phyloP scores from a whole-genome alignment of 2,797 vertebrate species.

The Esox masquinongy region DNA sequence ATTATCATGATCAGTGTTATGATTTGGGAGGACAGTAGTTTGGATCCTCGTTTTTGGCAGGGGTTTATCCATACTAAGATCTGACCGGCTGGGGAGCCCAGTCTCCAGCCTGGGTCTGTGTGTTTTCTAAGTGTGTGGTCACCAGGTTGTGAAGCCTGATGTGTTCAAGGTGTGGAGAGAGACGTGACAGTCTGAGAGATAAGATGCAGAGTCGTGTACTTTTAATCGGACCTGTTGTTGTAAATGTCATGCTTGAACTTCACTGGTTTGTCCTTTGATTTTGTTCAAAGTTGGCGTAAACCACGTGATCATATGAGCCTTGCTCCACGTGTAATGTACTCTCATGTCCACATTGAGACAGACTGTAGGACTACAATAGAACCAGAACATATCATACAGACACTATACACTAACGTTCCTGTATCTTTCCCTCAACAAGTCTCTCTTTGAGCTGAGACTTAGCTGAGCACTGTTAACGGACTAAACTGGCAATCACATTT shows the following conservation, averaged over 20 bases:
- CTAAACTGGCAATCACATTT: constrained; percentile 65
- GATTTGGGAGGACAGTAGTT: not conserved
- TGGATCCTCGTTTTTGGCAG: not conserved
- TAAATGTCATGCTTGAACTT: not conserved
- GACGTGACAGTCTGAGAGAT: constrained; percentile 7
- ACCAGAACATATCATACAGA: not conserved
- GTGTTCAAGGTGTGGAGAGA: constrained; percentile 58
- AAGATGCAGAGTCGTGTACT: not conserved
- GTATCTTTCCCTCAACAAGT: constrained; percentile 55
- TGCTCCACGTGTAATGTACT: too few relatives aligned
- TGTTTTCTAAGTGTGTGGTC: constrained; percentile 34
- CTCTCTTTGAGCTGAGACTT: constrained; percentile 29
- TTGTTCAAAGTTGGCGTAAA: too few relatives aligned
- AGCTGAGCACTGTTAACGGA: constrained; percentile 48
- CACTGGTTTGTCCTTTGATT: not conserved
- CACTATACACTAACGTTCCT: constrained; percentile 23
- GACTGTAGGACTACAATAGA: too few relatives aligned
- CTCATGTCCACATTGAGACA: too few relatives aligned
- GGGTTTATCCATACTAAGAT: constrained; percentile 20
- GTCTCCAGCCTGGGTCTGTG: constrained; percentile 20
- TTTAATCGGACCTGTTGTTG: not conserved
- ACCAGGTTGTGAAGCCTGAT: constrained; percentile 39
- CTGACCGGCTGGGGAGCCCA: constrained; percentile 30
- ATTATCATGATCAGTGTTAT: constrained; percentile 1
- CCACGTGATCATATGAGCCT: too few relatives aligned